phyloP scores from a whole-genome alignment of 2,888 invertebrate species.

The Pristionchus mayeri region DNA sequence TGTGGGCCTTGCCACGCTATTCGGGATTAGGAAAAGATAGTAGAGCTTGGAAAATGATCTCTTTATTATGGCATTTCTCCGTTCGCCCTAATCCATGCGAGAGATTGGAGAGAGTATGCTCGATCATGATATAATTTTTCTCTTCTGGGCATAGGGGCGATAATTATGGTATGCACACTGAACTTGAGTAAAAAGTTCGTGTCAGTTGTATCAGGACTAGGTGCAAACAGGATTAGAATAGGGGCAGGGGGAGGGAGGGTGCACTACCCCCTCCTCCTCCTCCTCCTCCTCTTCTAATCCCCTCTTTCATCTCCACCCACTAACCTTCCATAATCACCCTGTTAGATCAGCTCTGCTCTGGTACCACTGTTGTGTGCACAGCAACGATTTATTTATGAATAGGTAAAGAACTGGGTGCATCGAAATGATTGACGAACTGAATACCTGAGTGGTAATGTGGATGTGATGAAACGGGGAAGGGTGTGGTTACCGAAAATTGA shows the following conservation, averaged over 20 bases:
- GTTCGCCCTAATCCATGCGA: too few relatives aligned
- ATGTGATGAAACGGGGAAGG: neutral
- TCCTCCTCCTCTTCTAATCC: neutral
- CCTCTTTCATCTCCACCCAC: neutral
- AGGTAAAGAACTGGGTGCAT: neutral
- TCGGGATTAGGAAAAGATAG: too few relatives aligned
- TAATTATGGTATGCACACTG: too few relatives aligned
- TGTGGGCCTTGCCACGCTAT: too few relatives aligned
- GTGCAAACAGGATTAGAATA: conserved; percentile 30
- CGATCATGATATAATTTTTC: too few relatives aligned
- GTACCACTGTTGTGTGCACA: neutral
- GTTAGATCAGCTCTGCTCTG: neutral
- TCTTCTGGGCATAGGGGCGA: too few relatives aligned
- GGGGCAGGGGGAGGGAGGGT: neutral
- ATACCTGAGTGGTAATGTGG: neutral
- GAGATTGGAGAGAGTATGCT: too few relatives aligned
- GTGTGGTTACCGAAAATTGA: neutral
- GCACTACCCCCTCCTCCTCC: neutral
- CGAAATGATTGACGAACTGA: neutral
- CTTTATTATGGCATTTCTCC: too few relatives aligned
- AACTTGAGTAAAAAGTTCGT: too few relatives aligned
- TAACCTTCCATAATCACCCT: conserved; percentile 14
- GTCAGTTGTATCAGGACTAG: too few relatives aligned
- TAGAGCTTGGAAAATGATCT: too few relatives aligned
- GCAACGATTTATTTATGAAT: neutral